Evolutionary conservation across 30 jellyfish, hydroid and myxozoan genomes (phyloP).

Genomic region (Turritopsis rubra): DNA sequence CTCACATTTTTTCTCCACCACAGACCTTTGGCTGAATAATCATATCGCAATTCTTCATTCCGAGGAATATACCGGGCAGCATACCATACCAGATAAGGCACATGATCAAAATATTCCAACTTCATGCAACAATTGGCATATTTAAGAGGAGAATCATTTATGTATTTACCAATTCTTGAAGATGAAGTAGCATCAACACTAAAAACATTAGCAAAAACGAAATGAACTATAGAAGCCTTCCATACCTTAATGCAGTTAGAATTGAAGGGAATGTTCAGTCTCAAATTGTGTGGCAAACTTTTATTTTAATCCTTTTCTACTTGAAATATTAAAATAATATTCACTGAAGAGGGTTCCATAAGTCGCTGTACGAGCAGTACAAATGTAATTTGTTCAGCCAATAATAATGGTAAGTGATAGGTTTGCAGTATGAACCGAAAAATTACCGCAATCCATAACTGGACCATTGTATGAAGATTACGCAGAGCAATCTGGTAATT

Average conservation of each 20-base stretch:
- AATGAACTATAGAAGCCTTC: background rate
- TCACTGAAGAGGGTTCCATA: background rate
- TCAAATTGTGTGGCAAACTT: background rate
- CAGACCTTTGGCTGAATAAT: background rate
- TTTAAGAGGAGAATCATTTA: background rate
- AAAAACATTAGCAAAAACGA: background rate
- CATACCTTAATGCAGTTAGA: background rate
- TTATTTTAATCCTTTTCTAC: background rate
- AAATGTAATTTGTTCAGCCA: background rate
- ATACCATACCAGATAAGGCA: background rate
- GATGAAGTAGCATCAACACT: background rate
- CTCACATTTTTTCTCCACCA: background rate
- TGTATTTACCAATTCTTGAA: background rate
- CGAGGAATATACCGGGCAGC: background rate
- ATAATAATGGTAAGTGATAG: no score
- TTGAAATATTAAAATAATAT: background rate
- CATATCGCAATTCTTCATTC: background rate
- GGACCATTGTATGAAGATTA: no score
- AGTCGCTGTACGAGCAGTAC: background rate
- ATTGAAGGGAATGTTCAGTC: background rate
- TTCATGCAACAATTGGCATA: background rate
- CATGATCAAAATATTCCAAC: background rate
- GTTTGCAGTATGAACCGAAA: no score
- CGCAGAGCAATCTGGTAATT: no score
- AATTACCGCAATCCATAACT: no score